phyloP scores from a whole-genome alignment of 1,140 invertebrate genomes.

The Scaptomyza montana region DNA sequence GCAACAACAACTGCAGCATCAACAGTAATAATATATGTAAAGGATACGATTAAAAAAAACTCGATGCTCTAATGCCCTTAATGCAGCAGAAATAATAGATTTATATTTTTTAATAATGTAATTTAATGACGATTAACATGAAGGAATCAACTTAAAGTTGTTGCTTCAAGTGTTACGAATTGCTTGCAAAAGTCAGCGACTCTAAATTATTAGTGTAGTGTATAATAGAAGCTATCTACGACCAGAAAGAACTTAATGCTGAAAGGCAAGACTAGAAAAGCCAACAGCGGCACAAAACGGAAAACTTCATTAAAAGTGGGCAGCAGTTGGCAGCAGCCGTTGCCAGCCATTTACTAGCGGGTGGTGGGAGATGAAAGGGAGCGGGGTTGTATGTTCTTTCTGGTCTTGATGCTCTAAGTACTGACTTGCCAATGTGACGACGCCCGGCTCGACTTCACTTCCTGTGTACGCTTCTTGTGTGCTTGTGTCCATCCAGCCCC shows the following conservation, averaged over 20 bases:
- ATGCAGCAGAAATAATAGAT: not conserved
- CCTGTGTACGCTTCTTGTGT: conserved; percentile 50
- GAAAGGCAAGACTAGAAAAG: conserved; percentile 38
- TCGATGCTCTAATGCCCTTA: not conserved
- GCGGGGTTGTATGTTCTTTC: conserved; percentile 15
- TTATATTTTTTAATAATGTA: not conserved
- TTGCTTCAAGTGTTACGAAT: not conserved
- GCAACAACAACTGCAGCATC: conserved; percentile 34
- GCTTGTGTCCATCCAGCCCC: conserved; percentile 16
- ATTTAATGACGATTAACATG: too few species aligned
- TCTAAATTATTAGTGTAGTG: conserved; percentile 21
- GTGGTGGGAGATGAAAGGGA: not conserved
- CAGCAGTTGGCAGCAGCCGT: conserved; percentile 64
- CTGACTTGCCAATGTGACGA: conserved; percentile 72
- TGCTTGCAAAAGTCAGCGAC: not conserved
- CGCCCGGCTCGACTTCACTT: conserved; percentile 73
- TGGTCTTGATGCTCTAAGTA: conserved; percentile 33
- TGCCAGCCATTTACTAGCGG: not conserved
- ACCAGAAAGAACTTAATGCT: not conserved
- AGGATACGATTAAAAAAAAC: conserved; percentile 13
- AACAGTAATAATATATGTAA: conserved; percentile 22
- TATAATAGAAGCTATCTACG: conserved; percentile 21
- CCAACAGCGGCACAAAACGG: conserved; percentile 65
- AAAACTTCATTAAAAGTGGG: conserved; percentile 82
- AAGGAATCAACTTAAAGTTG: not conserved